Conservation (phyloP, 2,888 invertebrate genomes). For the Scaeva pyrastri region DNA sequence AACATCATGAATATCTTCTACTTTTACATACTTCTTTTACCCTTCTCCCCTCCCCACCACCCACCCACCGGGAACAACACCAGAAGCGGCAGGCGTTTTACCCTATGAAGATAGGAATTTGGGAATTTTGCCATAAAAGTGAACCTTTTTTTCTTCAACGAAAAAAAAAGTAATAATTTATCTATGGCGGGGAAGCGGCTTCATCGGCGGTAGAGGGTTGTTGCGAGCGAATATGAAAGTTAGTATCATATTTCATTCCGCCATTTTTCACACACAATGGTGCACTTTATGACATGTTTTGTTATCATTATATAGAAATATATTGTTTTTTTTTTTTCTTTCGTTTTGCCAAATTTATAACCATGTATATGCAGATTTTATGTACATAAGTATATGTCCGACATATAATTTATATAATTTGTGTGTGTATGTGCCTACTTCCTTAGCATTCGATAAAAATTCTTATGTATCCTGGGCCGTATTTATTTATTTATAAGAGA, state of each 20-base stretch:
- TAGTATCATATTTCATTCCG: slow-evolving; percentile 4
- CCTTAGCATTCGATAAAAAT: too few species aligned
- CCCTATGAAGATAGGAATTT: neutral
- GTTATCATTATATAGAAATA: slow-evolving; percentile 29
- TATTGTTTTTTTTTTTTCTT: neutral
- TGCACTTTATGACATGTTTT: slow-evolving; percentile 50
- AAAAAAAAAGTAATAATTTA: neutral
- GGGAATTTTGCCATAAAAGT: slow-evolving; percentile 1
- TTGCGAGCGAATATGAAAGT: slow-evolving; percentile 9
- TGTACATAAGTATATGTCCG: neutral
- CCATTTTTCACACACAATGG: slow-evolving; percentile 36
- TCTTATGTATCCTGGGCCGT: too few species aligned
- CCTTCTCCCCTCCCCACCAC: neutral
- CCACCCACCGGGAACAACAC: neutral
- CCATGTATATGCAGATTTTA: slow-evolving; percentile 40
- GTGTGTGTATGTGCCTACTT: too few species aligned
- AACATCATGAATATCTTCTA: neutral
- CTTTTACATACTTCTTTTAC: neutral
- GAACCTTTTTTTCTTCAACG: neutral
- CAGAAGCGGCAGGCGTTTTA: neutral
- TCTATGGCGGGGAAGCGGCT: too few species aligned
- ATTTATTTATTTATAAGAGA: too few species aligned
- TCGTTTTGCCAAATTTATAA: slow-evolving; percentile 33
- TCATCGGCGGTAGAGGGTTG: too few species aligned
- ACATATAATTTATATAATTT: too few species aligned